Base-by-base conservation (phyloP, 2,113 vertebrate genomes). In the Campylomormyrus tamandua region DNA sequence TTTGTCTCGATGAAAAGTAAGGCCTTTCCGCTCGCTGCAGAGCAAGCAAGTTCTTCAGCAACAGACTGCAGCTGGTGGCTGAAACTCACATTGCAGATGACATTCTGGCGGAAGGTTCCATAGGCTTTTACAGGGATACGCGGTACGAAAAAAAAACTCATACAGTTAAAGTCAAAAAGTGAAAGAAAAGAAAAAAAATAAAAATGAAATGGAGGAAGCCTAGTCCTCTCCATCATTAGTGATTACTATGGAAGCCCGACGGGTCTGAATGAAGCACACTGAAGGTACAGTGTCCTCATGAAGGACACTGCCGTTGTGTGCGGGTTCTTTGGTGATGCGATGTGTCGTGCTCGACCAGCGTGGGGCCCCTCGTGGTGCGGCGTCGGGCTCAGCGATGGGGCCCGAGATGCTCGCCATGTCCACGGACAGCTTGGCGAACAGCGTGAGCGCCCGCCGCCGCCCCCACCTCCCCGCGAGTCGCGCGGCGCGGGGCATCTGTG, bases 361-460 rank as follows among this genome's bases (percentile, higher is more conserved):
- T 27, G 53, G 35, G 6, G n/a, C 56, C 56, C n/a, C 83, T 17
- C 0, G 15, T 87, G 6, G 35, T 15, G 80, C 45, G 5, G 52
- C 27, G 27, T 48, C 88, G 48, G 31, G 48, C 87, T 70, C 74
- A 8, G 50, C 42, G 6, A 42, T 66, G 87, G 21, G 77, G 13
- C 66, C 50, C n/a, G 46, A 84, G 46, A 39, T 53, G 50, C 85
- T 39, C 85, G 56, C 10, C 58, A 10, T 9, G n/a, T 35, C 45
- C 58, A 91, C 74, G 92, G 94, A 96, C 96, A 96, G 96, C 95
- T 96, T 96, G 96, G 92, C 92, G 93, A 95, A 83, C 96, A 95
- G 95, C 95, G 91, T 93, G 95, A 35, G 87, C 92, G 92, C 93
- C n/a, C 19, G 93, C 92, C 93, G 93, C 91, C 92, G 92, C 92